Base-by-base conservation (phyloP, 35 echinoderm and acorn worm genomes). In the Hemicentrotus pulcherrimus region DNA sequence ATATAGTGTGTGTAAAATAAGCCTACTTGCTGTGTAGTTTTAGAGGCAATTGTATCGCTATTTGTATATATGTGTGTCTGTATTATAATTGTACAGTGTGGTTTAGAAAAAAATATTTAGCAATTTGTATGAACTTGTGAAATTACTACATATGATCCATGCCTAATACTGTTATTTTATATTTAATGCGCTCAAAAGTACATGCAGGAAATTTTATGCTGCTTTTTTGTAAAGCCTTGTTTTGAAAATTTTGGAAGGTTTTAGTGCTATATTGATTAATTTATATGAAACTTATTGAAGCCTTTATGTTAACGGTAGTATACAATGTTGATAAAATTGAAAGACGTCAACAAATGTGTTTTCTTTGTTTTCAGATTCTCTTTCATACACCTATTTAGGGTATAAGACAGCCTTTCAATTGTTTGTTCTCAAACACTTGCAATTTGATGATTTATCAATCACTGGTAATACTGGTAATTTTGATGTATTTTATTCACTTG, bases 81-180 rank as follows among this genome's bases (percentile, higher is more conserved):
- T 78, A 78, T 28, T 78, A 78, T 78, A 78, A 78, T 78, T 78
- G 65, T 78, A 78, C 65, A 78, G 65, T 78, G 65, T 78, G 65
- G 65, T 78, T 78, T n/a, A 78, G 65, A 22, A 78, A 7, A 78
- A 78, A 78, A 7, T 55, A 55, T 55, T 55, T 55, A 55, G 50
- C 50, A 55, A 15, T 55, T 10, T 15, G 50, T 55, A 55, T 28
- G 24, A 78, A 28, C 7, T 22, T 78, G 65, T 78, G 28, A 78
- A 78, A 78, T 78, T 22, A 6, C 65, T 78, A n/a, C 19, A 8
- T 59, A 59, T 59, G 52, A 59, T 59, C 28, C 65, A 78, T 24
- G 65, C 65, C 5, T n/a, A 78, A 78, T 22, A 78, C 10, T 78
- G 65, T n/a, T 78, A 78, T 78, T 78, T 78, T 78, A 78, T 78